Conservation (phyloP, 2,113 vertebrate genomes). For the Leiothrix lutea region DNA sequence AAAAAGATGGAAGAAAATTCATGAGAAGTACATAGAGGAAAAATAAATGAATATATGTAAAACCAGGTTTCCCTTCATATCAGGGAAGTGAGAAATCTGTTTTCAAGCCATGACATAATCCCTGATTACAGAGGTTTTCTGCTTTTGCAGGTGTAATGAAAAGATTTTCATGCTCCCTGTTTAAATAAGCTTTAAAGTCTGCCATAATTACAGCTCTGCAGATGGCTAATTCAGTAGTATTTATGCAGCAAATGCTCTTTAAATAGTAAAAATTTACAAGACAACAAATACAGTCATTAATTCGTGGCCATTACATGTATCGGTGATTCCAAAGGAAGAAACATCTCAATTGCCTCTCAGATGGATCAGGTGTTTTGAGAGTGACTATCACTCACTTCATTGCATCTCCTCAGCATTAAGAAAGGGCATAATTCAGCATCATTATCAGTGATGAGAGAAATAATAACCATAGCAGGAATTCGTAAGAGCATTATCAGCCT, state of each 20-base stretch:
- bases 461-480: background rate
- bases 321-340: background rate
- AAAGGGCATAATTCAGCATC: background rate
- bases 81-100: background rate
- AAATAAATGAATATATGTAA: background rate
- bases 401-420: background rate
- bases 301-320: background rate
- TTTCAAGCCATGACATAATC: slow-evolving; percentile 13
- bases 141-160: slow-evolving; percentile 44
- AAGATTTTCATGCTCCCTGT: slow-evolving; percentile 18
- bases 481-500: slow-evolving; percentile 1
- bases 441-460: slow-evolving; percentile 39
- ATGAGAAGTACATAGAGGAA: background rate
- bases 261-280: slow-evolving; percentile 34
- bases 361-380: background rate
- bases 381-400: background rate
- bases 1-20: background rate
- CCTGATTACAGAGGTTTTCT: slow-evolving; percentile 20
- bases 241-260: slow-evolving; percentile 34
- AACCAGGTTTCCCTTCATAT: background rate
- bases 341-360: background rate
- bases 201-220: slow-evolving; percentile 42
- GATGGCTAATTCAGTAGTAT: slow-evolving; percentile 33
- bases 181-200: slow-evolving; percentile 50
- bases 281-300: slow-evolving; percentile 31